Evolutionary conservation across 2,113 vertebrate species (phyloP).

Genomic region (Lipophrys pholis): DNA sequence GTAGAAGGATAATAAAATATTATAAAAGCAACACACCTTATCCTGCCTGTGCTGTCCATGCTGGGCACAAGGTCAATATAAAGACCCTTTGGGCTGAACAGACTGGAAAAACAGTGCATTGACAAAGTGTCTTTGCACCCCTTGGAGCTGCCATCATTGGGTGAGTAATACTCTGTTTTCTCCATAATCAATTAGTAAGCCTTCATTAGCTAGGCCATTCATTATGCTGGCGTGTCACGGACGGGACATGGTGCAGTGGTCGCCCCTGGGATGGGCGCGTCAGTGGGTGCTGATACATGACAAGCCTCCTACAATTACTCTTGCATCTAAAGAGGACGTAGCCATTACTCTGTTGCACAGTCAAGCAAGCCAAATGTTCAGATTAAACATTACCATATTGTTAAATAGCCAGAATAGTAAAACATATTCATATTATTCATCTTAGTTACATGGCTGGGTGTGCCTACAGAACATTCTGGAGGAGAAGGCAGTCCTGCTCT

Average conservation of each 20-base stretch:
- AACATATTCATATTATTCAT: conserved; percentile 44
- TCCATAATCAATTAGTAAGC: conserved; percentile 83
- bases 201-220: conserved; percentile 80
- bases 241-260: conserved; percentile 56
- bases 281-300: conserved; percentile 66
- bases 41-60: conserved; percentile 21
- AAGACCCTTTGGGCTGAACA: conserved; percentile 49
- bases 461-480: no score
- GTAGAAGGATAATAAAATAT: conserved; percentile 62
- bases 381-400: conserved; percentile 43
- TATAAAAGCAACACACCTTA: conserved; percentile 29
- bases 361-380: conserved; percentile 36
- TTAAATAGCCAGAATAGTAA: conserved; percentile 48
- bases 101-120: conserved; percentile 69
- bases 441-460: conserved; percentile 21
- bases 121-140: conserved; percentile 77
- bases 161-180: conserved; percentile 85
- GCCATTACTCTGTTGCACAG: conserved; percentile 61
- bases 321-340: conserved; percentile 61
- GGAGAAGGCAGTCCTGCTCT: conserved; percentile 15
- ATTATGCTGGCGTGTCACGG: conserved; percentile 75
- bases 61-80: conserved; percentile 60
- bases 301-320: conserved; percentile 57
- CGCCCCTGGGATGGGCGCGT: conserved; percentile 64
- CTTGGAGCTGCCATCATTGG: conserved; percentile 72